Conservation (phyloP, 2,888 invertebrate species). For the Melanostoma scalare region DNA sequence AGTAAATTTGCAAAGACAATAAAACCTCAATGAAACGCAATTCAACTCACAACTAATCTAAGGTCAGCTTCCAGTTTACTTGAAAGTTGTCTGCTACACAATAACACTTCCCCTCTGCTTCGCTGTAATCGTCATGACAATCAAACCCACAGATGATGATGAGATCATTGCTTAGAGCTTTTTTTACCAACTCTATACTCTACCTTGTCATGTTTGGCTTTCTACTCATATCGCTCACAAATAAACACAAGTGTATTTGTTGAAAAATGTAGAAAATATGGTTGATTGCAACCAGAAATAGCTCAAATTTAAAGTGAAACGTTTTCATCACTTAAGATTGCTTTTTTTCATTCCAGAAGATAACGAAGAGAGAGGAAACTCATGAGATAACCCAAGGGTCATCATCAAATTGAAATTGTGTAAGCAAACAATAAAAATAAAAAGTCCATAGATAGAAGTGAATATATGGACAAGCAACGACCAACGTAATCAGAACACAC, state of each 20-base stretch:
- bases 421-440: neutral
- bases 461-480: conserved; percentile 15
- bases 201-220: neutral
- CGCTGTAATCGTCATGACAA: neutral
- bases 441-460: neutral
- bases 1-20: too few relatives aligned
- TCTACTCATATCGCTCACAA: neutral
- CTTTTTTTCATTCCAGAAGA: neutral
- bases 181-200: conserved; percentile 5
- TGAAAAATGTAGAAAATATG: too few relatives aligned
- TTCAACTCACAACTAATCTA: neutral
- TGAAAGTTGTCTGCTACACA: neutral
- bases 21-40: neutral
- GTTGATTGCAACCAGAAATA: too few relatives aligned
- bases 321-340: too few relatives aligned
- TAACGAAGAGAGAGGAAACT: conserved; percentile 2
- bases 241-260: neutral
- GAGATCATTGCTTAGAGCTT: conserved; percentile 31
- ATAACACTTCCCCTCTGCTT: neutral
- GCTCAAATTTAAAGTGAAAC: too few relatives aligned
- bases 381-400: conserved; percentile 59
- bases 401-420: conserved; percentile 19
- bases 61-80: conserved; percentile 7
- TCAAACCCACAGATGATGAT: conserved; percentile 4
- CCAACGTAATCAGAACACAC: conserved; percentile 27